Evolutionary conservation across 2,888 invertebrate species (phyloP).

Genomic region (Lacanobia oleracea): DNA sequence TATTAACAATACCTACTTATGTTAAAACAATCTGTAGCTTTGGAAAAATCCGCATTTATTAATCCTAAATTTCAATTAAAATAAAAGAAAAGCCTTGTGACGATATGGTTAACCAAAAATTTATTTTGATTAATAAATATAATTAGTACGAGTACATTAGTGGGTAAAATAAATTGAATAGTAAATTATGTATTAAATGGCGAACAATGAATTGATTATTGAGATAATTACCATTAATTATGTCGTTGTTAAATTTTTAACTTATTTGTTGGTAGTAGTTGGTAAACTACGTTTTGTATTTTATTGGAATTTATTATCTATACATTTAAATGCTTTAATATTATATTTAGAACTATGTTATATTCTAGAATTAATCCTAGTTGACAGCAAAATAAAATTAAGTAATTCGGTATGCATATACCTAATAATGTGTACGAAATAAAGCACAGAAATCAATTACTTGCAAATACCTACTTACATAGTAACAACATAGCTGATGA

Average conservation of each 20-base stretch:
- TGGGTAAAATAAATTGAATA: conserved; percentile 27
- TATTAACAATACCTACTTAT: background rate
- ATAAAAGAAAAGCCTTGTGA: conserved; percentile 25
- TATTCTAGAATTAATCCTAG: conserved; percentile 54
- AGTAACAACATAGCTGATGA: conserved; percentile 24
- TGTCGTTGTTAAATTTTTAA: conserved; percentile 53
- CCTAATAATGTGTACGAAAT: conserved; percentile 34
- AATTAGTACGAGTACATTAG: conserved; percentile 4
- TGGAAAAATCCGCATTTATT: background rate
- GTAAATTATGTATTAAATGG: conserved; percentile 33
- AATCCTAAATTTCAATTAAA: conserved; percentile 13
- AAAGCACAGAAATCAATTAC: conserved; percentile 61
- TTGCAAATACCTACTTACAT: conserved; percentile 5
- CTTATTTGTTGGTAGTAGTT: conserved; percentile 54
- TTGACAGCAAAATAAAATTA: conserved; percentile 30
- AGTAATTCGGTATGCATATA: background rate
- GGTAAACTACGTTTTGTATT: conserved; percentile 47
- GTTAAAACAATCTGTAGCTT: background rate
- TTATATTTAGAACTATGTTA: conserved; percentile 50
- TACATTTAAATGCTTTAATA: conserved; percentile 64
- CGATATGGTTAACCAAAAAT: conserved; percentile 35
- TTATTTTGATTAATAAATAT: background rate
- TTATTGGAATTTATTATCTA: conserved; percentile 36
- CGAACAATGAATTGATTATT: conserved; percentile 60
- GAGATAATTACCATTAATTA: conserved; percentile 39